Evolutionary conservation across 2,888 invertebrate species (phyloP).

Genomic region (Biston stratarius): DNA sequence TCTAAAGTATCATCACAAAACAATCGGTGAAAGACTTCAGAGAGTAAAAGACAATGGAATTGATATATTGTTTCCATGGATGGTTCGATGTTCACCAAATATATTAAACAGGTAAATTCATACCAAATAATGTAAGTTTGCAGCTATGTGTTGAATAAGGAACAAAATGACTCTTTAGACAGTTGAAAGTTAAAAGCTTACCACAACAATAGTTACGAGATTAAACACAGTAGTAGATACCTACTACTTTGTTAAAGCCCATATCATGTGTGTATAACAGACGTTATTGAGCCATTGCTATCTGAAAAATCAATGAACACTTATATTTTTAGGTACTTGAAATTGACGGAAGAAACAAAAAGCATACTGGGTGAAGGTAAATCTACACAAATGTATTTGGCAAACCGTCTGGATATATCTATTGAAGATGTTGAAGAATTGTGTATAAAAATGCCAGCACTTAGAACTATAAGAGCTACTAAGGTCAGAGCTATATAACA

Average conservation of each 20-base stretch:
- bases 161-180: neutral
- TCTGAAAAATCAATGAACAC: no score
- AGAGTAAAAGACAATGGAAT: conserved; percentile 79
- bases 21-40: conserved; percentile 82
- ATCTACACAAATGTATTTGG: conserved; percentile 83
- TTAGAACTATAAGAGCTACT: conserved; percentile 83
- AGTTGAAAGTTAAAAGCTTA: neutral
- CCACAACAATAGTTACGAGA: no score
- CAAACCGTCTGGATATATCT: conserved; percentile 80
- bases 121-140: neutral
- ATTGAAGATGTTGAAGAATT: conserved; percentile 78
- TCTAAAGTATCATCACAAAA: conserved; percentile 85
- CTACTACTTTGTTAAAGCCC: no score
- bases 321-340: conserved; percentile 65
- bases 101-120: conserved; percentile 81
- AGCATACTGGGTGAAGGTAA: conserved; percentile 81
- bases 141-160: no score
- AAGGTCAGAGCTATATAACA: conserved; percentile 69
- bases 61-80: conserved; percentile 87
- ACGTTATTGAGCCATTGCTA: no score
- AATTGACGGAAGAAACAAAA: conserved; percentile 72
- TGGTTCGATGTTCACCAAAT: conserved; percentile 87
- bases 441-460: conserved; percentile 80
- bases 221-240: no score
- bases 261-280: no score